Base-by-base conservation (phyloP, 2,113 vertebrate species). In the Macrotis lagotis region DNA sequence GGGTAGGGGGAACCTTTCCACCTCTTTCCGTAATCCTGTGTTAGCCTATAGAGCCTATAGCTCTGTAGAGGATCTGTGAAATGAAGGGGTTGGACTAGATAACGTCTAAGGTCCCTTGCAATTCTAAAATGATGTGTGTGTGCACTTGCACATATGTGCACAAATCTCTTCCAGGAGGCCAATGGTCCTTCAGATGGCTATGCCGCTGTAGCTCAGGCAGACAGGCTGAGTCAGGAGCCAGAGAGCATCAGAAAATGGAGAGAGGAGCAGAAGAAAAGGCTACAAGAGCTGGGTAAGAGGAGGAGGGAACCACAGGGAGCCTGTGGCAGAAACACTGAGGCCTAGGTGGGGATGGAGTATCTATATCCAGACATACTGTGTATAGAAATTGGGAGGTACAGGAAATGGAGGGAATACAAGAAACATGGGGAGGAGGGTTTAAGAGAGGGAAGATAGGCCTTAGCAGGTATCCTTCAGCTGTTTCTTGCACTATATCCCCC, bases 161-260 rank as follows among this genome's bases (percentile, higher is more conserved):
- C 51, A 95, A 6, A 0, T 96, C 83, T 92, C 92, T 96, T 49
- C 31, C 96, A 99, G 99, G 99, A 99, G 96, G 98, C 99, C 93
- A 99, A 99, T 0, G 99, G 99, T 5, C 98, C 99, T 24, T 98
- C 98, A 0, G 99, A 99, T 19, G 98, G 98, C 98, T 99, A 99
- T 0, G 99, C 99, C 19, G 99, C 99, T 66, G 99, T 99, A 59
- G 99, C 99, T 91, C 99, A 99, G 97, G 99, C 98, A 0, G 99
- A 99, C 95, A 98, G 99, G 91, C 98, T 99, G 98, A 99, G 99
- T 25, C 99, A 99, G 98, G 99, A 99, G 95, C 99, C 99, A 0
- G 99, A 99, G 97, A 99, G 99, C 98, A 99, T 99, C 97, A 99
- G 99, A 95, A 99, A 99, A 90, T 99, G 99, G 99, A 98, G 99